These are phyloP conservation scores for Tragelaphus buxtoni DNA, from an alignment of 2,113 vertebrate species.

Conservation along the genomic window DNA sequence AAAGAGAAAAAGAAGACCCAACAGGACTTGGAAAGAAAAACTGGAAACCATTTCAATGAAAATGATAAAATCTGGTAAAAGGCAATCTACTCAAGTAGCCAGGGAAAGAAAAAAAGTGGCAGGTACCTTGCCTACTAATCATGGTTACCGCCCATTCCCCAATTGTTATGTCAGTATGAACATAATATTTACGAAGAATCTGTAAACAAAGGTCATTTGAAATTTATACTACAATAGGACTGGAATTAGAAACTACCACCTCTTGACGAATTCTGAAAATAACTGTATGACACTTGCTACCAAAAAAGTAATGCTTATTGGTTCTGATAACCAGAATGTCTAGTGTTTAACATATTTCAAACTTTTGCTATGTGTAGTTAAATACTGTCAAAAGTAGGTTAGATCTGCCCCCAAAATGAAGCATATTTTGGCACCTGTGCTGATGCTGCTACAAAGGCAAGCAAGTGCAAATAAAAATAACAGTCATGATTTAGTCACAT, in stretches of 20 bases:
- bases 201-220: slow-evolving; percentile 63
- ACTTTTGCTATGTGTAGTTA: slow-evolving; percentile 31
- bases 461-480: slow-evolving; percentile 73
- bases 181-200: slow-evolving; percentile 21
- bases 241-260: slow-evolving; percentile 44
- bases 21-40: slow-evolving; percentile 39
- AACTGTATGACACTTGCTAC: slow-evolving; percentile 34
- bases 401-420: slow-evolving; percentile 70
- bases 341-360: slow-evolving; percentile 60
- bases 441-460: slow-evolving; percentile 63
- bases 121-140: slow-evolving; percentile 50
- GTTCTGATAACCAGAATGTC: slow-evolving; percentile 15
- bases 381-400: slow-evolving; percentile 57
- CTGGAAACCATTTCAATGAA: slow-evolving; percentile 47
- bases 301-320: slow-evolving; percentile 54
- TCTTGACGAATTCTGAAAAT: slow-evolving; percentile 21
- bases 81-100: slow-evolving; percentile 41
- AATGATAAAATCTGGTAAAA: slow-evolving; percentile 47
- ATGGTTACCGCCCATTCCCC: slow-evolving; percentile 51
- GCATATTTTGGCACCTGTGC: slow-evolving; percentile 74
- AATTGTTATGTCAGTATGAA: slow-evolving; percentile 48
- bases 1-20: neutral
- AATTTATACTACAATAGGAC: slow-evolving; percentile 20
- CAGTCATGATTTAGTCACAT: slow-evolving; percentile 67
- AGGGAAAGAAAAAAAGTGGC: neutral